Evolutionary conservation across 53 echinoderm and acorn worm species (phyloP).

Genomic region (Holothuria scabra): DNA sequence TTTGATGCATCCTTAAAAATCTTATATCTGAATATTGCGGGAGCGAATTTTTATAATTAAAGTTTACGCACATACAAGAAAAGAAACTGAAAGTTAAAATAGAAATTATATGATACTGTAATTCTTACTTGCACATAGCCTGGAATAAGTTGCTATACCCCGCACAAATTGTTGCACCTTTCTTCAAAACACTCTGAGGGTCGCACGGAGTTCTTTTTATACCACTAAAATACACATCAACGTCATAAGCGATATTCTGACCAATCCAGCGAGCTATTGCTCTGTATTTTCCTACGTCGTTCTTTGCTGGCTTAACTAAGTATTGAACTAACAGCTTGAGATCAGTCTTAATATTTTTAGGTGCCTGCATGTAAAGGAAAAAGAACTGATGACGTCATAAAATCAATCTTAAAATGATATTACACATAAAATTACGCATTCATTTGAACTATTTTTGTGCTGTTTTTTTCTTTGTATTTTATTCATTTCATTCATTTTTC

Average conservation of each 20-base stretch:
- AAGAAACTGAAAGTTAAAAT: no score
- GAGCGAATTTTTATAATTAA: no score
- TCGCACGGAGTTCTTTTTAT: not conserved
- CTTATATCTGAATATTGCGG: no score
- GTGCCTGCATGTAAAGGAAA: constrained; percentile 21
- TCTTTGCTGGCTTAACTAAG: constrained; percentile 27
- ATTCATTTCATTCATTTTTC: no score
- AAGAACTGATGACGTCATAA: no score
- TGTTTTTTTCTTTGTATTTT: no score
- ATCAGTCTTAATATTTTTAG: constrained; percentile 22
- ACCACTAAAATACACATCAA: not conserved
- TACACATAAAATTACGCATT: no score
- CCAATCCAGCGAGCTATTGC: constrained; percentile 59
- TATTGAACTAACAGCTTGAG: constrained; percentile 45
- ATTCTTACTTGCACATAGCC: constrained; percentile 59
- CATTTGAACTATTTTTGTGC: no score
- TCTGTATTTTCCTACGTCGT: constrained; percentile 58
- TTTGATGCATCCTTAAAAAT: no score
- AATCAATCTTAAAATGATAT: no score
- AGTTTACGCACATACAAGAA: no score
- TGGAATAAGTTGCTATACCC: constrained; percentile 45
- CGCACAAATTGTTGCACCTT: constrained; percentile 49
- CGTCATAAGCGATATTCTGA: constrained; percentile 58
- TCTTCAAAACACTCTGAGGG: constrained; percentile 38
- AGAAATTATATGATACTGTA: no score